Percentiles rank a stretch among this genome's conserved stretches.
These are phyloP conservation scores for Nyleta sp. DNA, from an alignment of 2,888 invertebrate species.

Conservation along the genomic window DNA sequence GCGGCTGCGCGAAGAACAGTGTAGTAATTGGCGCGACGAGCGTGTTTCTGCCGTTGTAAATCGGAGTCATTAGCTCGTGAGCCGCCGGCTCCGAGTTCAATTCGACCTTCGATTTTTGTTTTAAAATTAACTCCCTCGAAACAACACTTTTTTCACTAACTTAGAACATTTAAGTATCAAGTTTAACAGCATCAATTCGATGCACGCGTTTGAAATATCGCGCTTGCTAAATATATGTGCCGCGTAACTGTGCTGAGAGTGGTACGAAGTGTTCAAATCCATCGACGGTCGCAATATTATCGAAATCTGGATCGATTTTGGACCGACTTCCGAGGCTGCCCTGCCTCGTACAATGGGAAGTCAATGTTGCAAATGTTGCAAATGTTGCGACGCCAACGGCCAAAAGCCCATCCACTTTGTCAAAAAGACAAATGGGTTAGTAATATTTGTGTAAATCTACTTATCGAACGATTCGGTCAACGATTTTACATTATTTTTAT, in stretches of 20 bases:
- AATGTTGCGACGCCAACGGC: slow-evolving; percentile 77
- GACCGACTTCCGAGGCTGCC: slow-evolving; percentile 13
- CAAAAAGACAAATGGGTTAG: slow-evolving; percentile 71
- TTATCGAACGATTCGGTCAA: no score
- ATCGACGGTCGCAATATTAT: background rate
- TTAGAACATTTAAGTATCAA: no score
- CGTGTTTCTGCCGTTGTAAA: slow-evolving; percentile 40
- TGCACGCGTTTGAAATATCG: no score
- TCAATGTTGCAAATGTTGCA: slow-evolving; percentile 82
- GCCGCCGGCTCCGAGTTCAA: slow-evolving; percentile 60
- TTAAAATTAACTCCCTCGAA: background rate
- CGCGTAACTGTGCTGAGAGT: slow-evolving; percentile 26
- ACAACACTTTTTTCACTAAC: no score
- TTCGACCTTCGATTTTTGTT: slow-evolving; percentile 35
- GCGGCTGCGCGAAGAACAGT: slow-evolving; percentile 61
- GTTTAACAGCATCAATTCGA: no score
- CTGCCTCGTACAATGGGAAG: slow-evolving; percentile 76
- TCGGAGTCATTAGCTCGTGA: slow-evolving; percentile 58
- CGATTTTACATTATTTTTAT: no score
- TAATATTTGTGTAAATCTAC: no score
- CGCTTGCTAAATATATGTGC: background rate
- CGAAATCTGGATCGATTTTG: slow-evolving; percentile 28
- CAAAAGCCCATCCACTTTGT: slow-evolving; percentile 71
- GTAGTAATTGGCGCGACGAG: slow-evolving; percentile 49
- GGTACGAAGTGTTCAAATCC: slow-evolving; percentile 7